These are phyloP conservation scores for Sturnus vulgaris DNA, from an alignment of 2,113 vertebrate species.

Conservation along the genomic window DNA sequence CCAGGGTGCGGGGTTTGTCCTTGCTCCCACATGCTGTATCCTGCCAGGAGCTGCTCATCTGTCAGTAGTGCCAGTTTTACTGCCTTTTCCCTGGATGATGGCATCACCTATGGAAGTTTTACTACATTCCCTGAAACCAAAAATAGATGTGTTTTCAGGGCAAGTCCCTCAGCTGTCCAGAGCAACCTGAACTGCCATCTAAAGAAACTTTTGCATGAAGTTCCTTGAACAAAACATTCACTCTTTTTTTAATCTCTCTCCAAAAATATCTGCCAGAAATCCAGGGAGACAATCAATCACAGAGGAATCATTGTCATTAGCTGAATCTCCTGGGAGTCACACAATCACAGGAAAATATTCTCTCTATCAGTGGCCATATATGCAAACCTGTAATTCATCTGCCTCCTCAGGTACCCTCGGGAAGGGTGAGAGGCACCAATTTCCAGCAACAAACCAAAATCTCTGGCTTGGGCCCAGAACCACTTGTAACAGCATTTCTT, in stretches of 20 bases:
- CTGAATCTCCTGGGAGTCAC: background rate
- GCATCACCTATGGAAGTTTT: background rate
- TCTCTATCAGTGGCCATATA: background rate
- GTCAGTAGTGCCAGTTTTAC: background rate
- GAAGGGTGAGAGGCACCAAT: background rate
- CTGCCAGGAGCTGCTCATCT: background rate
- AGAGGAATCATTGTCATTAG: background rate
- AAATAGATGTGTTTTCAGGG: background rate
- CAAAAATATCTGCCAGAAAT: background rate
- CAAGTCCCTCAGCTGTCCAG: background rate
- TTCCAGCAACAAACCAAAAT: background rate
- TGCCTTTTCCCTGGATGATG: background rate
- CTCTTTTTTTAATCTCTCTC: background rate
- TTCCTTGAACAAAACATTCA: background rate
- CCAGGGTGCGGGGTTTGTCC: fast-evolving
- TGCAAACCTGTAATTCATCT: background rate
- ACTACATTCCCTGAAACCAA: background rate
- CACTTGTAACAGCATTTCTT: background rate
- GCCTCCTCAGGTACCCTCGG: background rate
- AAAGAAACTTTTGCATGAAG: background rate
- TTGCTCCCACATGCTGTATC: background rate
- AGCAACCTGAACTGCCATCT: background rate
- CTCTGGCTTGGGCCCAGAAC: background rate
- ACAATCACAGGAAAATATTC: background rate
- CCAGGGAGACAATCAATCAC: background rate